phyloP scores from a whole-genome alignment of 2,888 invertebrate species.

The Drosophila dives region DNA sequence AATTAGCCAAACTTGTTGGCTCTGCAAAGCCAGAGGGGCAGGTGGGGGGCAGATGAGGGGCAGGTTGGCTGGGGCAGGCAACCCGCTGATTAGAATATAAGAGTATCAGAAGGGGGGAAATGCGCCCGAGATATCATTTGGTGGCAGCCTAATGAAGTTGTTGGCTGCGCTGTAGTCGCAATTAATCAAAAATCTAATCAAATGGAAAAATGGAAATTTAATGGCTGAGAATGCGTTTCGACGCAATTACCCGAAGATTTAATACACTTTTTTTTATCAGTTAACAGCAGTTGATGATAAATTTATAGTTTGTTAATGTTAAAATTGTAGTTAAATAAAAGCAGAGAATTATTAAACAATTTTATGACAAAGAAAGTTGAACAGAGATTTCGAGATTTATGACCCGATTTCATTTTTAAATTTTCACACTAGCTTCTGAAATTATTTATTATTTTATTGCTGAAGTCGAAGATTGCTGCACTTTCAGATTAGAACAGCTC shows the following conservation, averaged over 20 bases:
- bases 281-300: neutral
- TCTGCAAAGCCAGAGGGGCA: slow-evolving; percentile 16
- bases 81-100: slow-evolving; percentile 72
- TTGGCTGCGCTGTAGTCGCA: slow-evolving; percentile 54
- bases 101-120: slow-evolving; percentile 11
- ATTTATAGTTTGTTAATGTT: neutral
- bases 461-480: neutral
- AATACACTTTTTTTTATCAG: slow-evolving; percentile 17
- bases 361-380: neutral
- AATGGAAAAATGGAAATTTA: slow-evolving; percentile 77
- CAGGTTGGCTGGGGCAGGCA: slow-evolving; percentile 4
- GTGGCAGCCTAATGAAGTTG: slow-evolving; percentile 70
- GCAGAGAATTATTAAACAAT: neutral
- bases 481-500: neutral
- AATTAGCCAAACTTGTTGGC: slow-evolving; percentile 77
- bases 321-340: neutral
- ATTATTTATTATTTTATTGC: neutral
- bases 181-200: slow-evolving; percentile 77
- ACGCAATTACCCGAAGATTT: slow-evolving; percentile 2
- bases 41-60: neutral
- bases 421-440: neutral
- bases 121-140: slow-evolving; percentile 55
- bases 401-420: neutral
- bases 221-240: slow-evolving; percentile 69
- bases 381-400: neutral